A percentile compares a stretch with the other conserved stretches of the same genome.
phyloP scores from a whole-genome alignment of 1,140 invertebrate genomes.

The Tetraneura akinire region DNA sequence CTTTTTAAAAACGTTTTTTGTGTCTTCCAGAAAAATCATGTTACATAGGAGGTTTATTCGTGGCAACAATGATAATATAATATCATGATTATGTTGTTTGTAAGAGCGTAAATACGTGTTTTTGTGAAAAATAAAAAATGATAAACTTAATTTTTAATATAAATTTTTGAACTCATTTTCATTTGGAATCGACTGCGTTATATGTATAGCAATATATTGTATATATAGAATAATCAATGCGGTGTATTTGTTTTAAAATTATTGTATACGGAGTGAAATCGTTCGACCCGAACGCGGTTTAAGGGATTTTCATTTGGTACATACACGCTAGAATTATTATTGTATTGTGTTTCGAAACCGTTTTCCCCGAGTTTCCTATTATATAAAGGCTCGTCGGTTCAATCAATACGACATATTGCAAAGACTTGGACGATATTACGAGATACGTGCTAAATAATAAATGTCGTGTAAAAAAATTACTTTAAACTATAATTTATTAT shows the following conservation, averaged over 20 bases:
- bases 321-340: slow-evolving; percentile 34
- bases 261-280: slow-evolving; percentile 12
- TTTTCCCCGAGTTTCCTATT: neutral
- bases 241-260: slow-evolving; percentile 38
- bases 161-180: slow-evolving; percentile 20
- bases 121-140: neutral
- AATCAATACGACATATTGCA: slow-evolving; percentile 19
- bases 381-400: neutral
- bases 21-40: too few species aligned
- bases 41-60: too few species aligned
- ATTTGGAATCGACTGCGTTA: neutral
- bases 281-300: slow-evolving; percentile 9
- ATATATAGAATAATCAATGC: slow-evolving; percentile 27
- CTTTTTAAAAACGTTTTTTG: too few species aligned
- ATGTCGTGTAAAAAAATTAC: too few species aligned
- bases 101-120: neutral
- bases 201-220: too few species aligned
- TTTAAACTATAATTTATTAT: too few species aligned
- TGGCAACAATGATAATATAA: neutral
- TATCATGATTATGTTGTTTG: neutral
- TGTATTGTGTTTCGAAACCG: slow-evolving; percentile 26
- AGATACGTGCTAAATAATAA: too few species aligned
- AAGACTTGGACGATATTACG: too few species aligned
- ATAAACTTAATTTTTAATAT: neutral
- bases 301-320: slow-evolving; percentile 33